Evolutionary conservation across 2,113 vertebrate genomes (phyloP).

Genomic region (Capreolus pygargus): DNA sequence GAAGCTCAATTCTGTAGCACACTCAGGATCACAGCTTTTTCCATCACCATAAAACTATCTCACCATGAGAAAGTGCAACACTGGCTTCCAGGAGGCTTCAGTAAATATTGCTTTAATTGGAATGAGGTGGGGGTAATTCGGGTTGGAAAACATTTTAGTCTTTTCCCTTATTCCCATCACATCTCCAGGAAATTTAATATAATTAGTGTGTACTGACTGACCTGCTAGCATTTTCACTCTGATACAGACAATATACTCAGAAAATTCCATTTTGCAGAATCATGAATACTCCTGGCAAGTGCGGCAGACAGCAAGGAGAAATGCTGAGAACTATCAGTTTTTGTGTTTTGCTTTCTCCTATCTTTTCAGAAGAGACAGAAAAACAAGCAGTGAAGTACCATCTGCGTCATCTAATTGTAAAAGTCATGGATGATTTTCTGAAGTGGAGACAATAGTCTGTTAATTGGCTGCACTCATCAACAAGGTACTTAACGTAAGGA

Average conservation of each 20-base stretch:
- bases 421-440: not conserved
- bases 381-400: not conserved
- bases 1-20: not conserved
- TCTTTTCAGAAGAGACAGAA: not conserved
- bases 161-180: not conserved
- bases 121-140: not conserved
- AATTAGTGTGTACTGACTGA: accelerated
- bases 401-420: not conserved
- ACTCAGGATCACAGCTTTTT: not conserved
- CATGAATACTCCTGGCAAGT: not conserved
- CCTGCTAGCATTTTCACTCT: not conserved
- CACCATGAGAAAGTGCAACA: not conserved
- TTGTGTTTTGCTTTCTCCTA: not conserved
- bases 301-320: not conserved
- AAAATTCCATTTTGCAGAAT: not conserved
- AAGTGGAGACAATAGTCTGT: not conserved
- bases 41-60: not conserved
- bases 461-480: not conserved
- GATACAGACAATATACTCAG: too few relatives aligned
- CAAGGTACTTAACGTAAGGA: not conserved
- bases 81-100: not conserved
- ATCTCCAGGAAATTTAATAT: not conserved
- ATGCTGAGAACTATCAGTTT: not conserved
- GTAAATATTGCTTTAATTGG: not conserved
- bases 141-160: not conserved